phyloP scores from a whole-genome alignment of 2,888 invertebrate genomes.

The Eupithecia abbreviata region DNA sequence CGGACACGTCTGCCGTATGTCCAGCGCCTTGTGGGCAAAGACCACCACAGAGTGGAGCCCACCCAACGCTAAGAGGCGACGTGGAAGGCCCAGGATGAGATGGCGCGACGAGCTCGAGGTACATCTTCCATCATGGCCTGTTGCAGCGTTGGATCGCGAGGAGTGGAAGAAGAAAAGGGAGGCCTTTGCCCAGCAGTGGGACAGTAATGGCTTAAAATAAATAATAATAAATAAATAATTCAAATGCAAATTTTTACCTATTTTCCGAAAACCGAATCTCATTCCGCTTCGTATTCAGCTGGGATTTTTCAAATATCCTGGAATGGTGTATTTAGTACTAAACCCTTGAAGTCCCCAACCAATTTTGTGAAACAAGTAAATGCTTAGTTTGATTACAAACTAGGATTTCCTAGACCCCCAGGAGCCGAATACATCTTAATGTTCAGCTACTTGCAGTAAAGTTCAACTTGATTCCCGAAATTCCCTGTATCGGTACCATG shows the following conservation, averaged over 20 bases:
- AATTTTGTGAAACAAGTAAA: neutral
- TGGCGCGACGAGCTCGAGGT: too few species aligned
- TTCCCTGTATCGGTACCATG: neutral
- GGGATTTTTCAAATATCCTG: neutral
- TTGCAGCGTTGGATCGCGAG: too few species aligned
- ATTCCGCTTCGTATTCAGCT: neutral
- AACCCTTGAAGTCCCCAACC: neutral
- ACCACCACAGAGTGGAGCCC: too few species aligned
- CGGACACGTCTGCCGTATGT: too few species aligned
- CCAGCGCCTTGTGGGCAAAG: too few species aligned
- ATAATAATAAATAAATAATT: too few species aligned
- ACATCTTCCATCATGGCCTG: too few species aligned
- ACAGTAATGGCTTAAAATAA: too few species aligned
- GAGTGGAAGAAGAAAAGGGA: too few species aligned
- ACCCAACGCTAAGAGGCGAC: too few species aligned
- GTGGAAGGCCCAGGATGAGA: too few species aligned
- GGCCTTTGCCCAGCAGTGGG: too few species aligned
- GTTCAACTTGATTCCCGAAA: neutral
- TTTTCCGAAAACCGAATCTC: neutral
- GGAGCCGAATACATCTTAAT: neutral
- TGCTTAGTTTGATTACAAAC: neutral
- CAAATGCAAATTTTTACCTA: neutral
- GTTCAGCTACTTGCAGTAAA: neutral
- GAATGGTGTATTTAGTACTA: neutral
- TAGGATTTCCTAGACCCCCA: neutral